phyloP scores from a whole-genome alignment of 2,113 vertebrate genomes.

The Psittacara wagleri region DNA sequence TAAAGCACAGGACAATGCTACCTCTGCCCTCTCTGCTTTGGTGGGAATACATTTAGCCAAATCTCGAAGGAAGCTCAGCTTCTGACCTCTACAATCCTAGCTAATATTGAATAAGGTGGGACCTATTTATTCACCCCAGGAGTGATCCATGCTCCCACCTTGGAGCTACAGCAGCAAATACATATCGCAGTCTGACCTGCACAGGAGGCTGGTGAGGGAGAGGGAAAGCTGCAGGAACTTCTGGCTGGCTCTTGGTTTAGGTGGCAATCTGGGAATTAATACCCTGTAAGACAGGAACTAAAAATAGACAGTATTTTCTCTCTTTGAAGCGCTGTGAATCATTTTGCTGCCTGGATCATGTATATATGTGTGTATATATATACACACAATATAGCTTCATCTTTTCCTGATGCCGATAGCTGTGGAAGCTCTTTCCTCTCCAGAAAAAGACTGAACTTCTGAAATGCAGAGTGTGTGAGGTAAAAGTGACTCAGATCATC shows the following conservation, averaged over 20 bases:
- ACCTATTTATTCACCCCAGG: background rate
- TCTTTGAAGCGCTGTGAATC: background rate
- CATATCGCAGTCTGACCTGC: background rate
- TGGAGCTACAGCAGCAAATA: background rate
- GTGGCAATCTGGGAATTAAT: background rate
- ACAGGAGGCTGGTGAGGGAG: background rate
- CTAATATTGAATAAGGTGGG: conserved; percentile 19
- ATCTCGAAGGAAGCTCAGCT: background rate
- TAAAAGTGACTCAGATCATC: background rate
- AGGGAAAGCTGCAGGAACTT: background rate
- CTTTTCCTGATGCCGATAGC: background rate
- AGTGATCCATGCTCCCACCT: background rate
- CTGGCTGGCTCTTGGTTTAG: background rate
- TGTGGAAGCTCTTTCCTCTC: background rate
- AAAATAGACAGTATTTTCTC: background rate
- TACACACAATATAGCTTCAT: background rate
- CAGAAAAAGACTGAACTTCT: background rate
- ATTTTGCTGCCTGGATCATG: background rate
- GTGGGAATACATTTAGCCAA: conserved; percentile 7
- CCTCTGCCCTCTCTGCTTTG: background rate
- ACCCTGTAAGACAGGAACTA: background rate
- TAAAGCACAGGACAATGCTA: background rate
- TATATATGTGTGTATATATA: rapidly evolving
- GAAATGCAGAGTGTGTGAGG: background rate
- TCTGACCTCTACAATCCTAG: conserved; percentile 2